Evolutionary conservation across 2,888 invertebrate genomes (phyloP), one percentile per base, ranked within the genome.

Genomic region (Isoperla grammatica): DNA sequence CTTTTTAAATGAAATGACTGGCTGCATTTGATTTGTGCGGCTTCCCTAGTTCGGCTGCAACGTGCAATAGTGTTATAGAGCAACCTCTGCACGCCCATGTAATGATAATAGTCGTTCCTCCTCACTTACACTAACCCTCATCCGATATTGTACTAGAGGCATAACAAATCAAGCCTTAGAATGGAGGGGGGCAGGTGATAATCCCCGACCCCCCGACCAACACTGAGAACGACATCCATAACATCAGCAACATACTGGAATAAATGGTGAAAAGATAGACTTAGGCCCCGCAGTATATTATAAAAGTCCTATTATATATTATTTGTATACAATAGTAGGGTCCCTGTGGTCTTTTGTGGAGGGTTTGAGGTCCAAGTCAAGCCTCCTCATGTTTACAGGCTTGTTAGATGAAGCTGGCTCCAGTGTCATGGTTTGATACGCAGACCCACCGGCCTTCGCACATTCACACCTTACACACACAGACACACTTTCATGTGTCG

Each of bases 251-350:
- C 29, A 29, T 29, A 29, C 49, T 57, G 53, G 58, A 29, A 29
- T 58, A 61, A 61, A 61, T 55, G 58, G 55, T 43, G 39, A 39
- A 61, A 61, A 57, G 61, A 61, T 61, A 54, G 61, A 61, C 61
- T 57, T 35, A 35, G 17, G 13, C 50, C 15, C 2, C 5, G 29
- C 17, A 53, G 17, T 53, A 53, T 20, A 53, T 53, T 39, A 53
- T 53, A 39, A 53, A 37, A 19, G 4, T 17, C 53, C 53, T 53
- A 39, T 39, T 53, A 53, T 53, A 15, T 53, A 37, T 53, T 53
- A 53, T 37, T 53, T 53, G 37, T 53, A 39, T 53, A 39, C 53
- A 53, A 37, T 37, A n/a, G 19, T 17, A 39, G 53, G 53, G 37
- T 11, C 39, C 39, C 37, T 53, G 53, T 39, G 53, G 53, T 19